phyloP scores from a whole-genome alignment of 2,113 vertebrate genomes.

The Albula goreensis region DNA sequence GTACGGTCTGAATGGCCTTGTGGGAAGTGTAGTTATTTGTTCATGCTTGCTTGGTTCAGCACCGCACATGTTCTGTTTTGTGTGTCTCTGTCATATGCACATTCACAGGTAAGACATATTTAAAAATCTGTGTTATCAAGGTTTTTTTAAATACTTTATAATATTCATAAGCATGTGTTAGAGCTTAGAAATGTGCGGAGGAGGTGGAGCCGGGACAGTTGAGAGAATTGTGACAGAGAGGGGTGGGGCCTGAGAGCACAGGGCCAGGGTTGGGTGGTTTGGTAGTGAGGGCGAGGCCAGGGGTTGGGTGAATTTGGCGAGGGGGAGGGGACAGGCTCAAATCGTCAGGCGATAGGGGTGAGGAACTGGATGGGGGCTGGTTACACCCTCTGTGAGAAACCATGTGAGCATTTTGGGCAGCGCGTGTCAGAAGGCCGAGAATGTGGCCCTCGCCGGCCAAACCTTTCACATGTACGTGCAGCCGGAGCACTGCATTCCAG shows the following conservation, averaged over 20 bases:
- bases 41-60: too few relatives aligned
- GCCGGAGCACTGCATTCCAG: constrained; percentile 20
- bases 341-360: background rate
- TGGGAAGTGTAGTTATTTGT: too few relatives aligned
- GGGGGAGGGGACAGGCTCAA: too few relatives aligned
- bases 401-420: constrained; percentile 30
- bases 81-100: too few relatives aligned
- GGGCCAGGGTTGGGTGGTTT: background rate
- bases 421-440: constrained; percentile 22
- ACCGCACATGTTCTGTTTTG: too few relatives aligned
- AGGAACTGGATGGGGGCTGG: background rate
- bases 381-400: background rate
- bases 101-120: too few relatives aligned
- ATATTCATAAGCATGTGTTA: too few relatives aligned
- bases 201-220: background rate
- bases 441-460: constrained; percentile 32
- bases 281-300: background rate
- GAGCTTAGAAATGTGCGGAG: too few relatives aligned
- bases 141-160: too few relatives aligned
- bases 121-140: too few relatives aligned
- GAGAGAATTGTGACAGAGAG: background rate
- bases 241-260: too few relatives aligned
- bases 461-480: constrained; percentile 57
- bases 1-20: too few relatives aligned
- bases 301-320: background rate